Base-by-base conservation (phyloP, 2,888 invertebrate species). In the Dynastes maya region DNA sequence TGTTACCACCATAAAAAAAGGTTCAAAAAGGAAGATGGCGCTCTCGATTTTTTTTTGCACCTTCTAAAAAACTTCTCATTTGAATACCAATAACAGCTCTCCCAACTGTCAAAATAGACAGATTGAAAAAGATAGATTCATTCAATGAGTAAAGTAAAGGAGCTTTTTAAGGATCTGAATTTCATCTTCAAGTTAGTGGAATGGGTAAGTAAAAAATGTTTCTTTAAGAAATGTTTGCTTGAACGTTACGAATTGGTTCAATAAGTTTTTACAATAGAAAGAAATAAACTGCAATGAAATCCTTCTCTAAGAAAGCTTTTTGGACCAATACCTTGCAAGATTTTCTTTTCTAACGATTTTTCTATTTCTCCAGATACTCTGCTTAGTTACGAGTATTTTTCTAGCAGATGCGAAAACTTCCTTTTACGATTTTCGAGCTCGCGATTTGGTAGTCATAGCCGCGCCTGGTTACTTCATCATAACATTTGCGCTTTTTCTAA, bases 131-230 rank as follows among this genome's bases (percentile, higher is more conserved):
- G 16, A 55, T 16, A 2, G 16, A 4, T 22, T 9, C 22, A 22
- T 16, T 16, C 5, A 8, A 53, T 55, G 55, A 27, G 22, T 22
- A 11, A 32, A 37, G 11, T 32, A 0, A 75, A 63, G 22, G 16
- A 37, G 8, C 45, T 75, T 3, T 45, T 63, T 29, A 2, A 4
- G 0, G 27, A 75, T 40, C 16, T 40, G 5, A 58, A 75, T 61
- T 75, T 75, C 13, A 61, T 61, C 0, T 75, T 63, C 40, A 75
- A 75, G 16, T 8, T 75, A n/a, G 32, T 75, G 49, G 61, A 75
- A 75, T 75, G 58, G 40, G 75, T 75, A 37, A 75, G 75, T 45
- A 5, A 32, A 72, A 45, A 9, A 9, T 37, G 37, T 37, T 37
- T 37, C 2, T 4, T 5, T 4, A 37, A 37, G 2, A 37, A 37